Conservation (phyloP, 2,888 invertebrate genomes). For the Pogonocherus hispidulus region DNA sequence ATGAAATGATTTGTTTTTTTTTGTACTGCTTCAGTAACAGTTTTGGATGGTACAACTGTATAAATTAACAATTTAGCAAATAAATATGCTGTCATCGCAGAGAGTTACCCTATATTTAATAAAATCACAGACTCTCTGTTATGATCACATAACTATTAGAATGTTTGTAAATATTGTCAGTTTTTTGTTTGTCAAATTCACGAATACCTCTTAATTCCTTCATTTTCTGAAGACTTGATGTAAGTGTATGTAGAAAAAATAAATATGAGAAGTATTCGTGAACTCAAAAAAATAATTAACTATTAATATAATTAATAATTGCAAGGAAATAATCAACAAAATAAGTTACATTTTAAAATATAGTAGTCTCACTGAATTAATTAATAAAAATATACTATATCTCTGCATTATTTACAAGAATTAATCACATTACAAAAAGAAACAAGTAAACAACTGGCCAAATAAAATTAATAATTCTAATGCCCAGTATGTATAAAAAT, state of each 20-base stretch:
- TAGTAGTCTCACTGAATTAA: slow-evolving; percentile 51
- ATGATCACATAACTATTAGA: slow-evolving; percentile 37
- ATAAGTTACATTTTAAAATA: slow-evolving; percentile 49
- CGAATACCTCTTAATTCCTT: neutral
- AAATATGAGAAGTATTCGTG: slow-evolving; percentile 20
- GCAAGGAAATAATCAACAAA: slow-evolving; percentile 51
- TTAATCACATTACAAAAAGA: slow-evolving; percentile 49
- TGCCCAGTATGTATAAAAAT: slow-evolving; percentile 42
- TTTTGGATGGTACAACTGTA: slow-evolving; percentile 40
- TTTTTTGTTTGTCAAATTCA: slow-evolving; percentile 22
- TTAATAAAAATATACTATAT: slow-evolving; percentile 55
- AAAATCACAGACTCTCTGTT: slow-evolving; percentile 43
- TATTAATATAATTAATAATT: slow-evolving; percentile 38
- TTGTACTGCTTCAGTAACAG: slow-evolving; percentile 51
- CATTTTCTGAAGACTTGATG: neutral
- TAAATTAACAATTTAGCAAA: slow-evolving; percentile 27
- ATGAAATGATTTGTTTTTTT: slow-evolving; percentile 41
- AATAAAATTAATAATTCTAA: slow-evolving; percentile 38
- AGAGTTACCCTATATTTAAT: slow-evolving; percentile 36
- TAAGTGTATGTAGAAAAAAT: slow-evolving; percentile 26
- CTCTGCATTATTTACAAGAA: slow-evolving; percentile 53
- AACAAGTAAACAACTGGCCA: slow-evolving; percentile 48
- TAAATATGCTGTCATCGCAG: slow-evolving; percentile 35
- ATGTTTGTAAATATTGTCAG: slow-evolving; percentile 39
- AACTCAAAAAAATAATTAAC: slow-evolving; percentile 28